Evolutionary conservation across 1,140 invertebrate species (phyloP), one percentile per base, ranked within the genome.

Genomic region (Caligus rogercresseyi): DNA sequence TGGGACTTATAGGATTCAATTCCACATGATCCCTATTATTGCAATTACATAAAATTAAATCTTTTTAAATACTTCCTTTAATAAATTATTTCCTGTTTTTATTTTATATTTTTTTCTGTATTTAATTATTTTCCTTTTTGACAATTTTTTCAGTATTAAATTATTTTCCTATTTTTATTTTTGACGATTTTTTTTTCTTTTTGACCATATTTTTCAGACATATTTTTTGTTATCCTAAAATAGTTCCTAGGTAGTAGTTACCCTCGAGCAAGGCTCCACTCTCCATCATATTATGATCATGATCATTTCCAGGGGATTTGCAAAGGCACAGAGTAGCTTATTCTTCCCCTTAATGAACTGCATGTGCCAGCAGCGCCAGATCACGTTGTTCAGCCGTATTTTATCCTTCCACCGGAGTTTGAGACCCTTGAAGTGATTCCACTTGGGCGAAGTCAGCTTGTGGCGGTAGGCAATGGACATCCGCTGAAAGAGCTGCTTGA

Each of bases 301-400:
- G 31, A 55, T 65, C 64, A 65, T 63, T 43, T 65, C 64, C 25
- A 65, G 25, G 7, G 64, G 61, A 55, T 63, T 63, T 11, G 52
- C 61, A 55, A 63, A 63, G 2, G 61, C 52, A 24, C 61, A 63
- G 1, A 63, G 19, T 20, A 24, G 25, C 53, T 55, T 54, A n/a
- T 19, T 52, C 18, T 63, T 11, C 23, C 54, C 54, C 11, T 64
- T 56, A 15, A 64, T 55, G 51, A 65, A 99, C 76, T 99, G 95
- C 87, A 98, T 92, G 75, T 97, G 92, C 92, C 95, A 99, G 73
- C 94, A 97, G 72, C 95, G 81, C 95, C 95, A 99, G 70, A 99
- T 99, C 63, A 98, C 90, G 75, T 99, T 99, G 79, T 99, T 99
- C 63, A 99, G 77, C 68, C 95, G 82, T 69, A 99, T 97, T 78